phyloP scores from a whole-genome alignment of 2,113 vertebrate genomes.

The Psettodes erumei region DNA sequence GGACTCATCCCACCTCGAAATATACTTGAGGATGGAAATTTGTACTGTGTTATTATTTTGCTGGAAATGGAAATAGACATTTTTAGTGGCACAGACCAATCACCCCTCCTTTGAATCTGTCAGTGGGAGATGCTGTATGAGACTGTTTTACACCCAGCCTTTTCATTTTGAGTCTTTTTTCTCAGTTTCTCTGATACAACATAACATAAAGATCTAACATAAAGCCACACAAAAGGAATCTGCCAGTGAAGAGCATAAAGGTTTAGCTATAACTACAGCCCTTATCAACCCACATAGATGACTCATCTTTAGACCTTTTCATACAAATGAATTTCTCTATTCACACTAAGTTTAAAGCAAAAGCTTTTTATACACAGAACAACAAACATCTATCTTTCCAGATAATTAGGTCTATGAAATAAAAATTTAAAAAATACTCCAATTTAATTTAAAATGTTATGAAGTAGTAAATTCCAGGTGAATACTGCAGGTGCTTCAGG shows the following conservation, averaged over 20 bases:
- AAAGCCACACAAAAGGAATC: background rate
- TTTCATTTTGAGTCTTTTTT: background rate
- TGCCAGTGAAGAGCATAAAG: background rate
- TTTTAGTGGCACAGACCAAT: background rate
- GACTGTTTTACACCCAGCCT: background rate
- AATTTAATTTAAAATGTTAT: background rate
- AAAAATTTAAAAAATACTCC: background rate
- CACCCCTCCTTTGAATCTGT: background rate
- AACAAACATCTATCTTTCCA: background rate
- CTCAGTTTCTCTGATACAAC: slow-evolving; percentile 4
- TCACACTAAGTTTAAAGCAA: slow-evolving; percentile 13
- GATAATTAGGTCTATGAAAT: background rate
- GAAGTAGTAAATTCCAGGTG: no score
- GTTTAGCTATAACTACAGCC: background rate
- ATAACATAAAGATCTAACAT: no score
- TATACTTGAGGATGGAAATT: background rate
- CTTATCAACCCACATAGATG: slow-evolving; percentile 5
- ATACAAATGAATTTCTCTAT: background rate
- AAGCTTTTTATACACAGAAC: background rate
- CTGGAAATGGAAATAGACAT: background rate
- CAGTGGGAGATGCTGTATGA: slow-evolving; percentile 3
- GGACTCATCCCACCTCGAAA: background rate
- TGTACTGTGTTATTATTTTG: background rate
- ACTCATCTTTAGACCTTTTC: slow-evolving; percentile 13
- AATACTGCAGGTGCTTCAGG: no score